Conservation (phyloP, 2,113 vertebrate genomes). For the Datnioides undecimradiatus region DNA sequence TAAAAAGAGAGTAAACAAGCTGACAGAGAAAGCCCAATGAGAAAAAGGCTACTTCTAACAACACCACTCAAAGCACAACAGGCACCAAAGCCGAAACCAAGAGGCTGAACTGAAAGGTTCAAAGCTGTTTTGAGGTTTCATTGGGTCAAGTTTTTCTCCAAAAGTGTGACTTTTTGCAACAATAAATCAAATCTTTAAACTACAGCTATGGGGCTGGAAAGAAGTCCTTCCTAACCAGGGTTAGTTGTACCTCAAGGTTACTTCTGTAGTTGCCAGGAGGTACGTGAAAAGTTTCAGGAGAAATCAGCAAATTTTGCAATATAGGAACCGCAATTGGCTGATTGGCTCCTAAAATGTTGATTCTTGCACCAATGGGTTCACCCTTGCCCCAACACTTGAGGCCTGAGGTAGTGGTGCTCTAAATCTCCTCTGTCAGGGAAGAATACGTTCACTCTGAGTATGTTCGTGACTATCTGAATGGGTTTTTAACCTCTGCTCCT, state of each 20-base stretch:
- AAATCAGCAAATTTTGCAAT: neutral
- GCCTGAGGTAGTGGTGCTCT: neutral
- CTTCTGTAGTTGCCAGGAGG: neutral
- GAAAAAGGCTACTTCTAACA: conserved; percentile 40
- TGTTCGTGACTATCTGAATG: conserved; percentile 61
- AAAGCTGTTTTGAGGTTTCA: conserved; percentile 22
- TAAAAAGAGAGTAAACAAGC: conserved; percentile 63
- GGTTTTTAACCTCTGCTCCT: conserved; percentile 74
- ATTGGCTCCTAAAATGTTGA: conserved; percentile 8
- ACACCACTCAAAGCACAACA: conserved; percentile 42
- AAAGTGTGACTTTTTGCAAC: conserved; percentile 30
- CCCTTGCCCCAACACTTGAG: conserved; percentile 8
- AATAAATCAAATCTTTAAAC: conserved; percentile 42
- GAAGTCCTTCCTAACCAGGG: neutral
- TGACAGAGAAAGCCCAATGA: conserved; percentile 48
- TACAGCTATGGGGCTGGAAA: neutral
- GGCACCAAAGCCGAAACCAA: conserved; percentile 22
- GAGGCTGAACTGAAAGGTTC: conserved; percentile 23
- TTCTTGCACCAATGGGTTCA: conserved; percentile 24
- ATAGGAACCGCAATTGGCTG: neutral
- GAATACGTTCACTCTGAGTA: conserved; percentile 37
- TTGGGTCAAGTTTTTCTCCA: conserved; percentile 20
- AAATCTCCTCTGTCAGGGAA: conserved; percentile 49
- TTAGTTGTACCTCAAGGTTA: neutral
- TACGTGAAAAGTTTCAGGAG: neutral